Evolutionary conservation across 2,113 vertebrate genomes (phyloP), one percentile per base, ranked within the genome.

Genomic region (Nothocercus nigrocapillus): DNA sequence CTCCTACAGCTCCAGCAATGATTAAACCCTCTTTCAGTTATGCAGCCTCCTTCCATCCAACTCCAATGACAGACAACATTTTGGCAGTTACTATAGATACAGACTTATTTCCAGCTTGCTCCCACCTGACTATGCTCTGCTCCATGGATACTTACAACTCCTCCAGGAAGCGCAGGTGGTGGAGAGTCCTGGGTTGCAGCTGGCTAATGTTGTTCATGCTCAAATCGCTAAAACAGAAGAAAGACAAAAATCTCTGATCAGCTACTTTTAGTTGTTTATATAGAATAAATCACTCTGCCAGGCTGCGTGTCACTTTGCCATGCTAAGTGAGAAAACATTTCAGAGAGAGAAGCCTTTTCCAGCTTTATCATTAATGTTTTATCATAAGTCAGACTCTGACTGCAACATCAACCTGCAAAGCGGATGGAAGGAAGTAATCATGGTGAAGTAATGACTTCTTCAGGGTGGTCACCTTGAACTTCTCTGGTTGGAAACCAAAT

Each of bases 161-260:
- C 95, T 98, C 98, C 96, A 99, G 95, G 97, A 99, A 99, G 89
- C 98, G 98, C 97, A 99, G 98, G 83, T 97, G 98, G 10, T 45
- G 97, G 96, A 99, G 99, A 16, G 97, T 81, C 24, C 98, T 96
- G 16, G 99, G 98, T 94, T 98, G 98, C 84, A 99, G 98, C 92
- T 95, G 96, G 4, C 98, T 99, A 94, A 99, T 99, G 98, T 99
- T 99, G 97, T 99, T 99, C 99, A 99, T 99, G 93, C 99, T 99
- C 96, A 99, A 98, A 88, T 99, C 99, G 75, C 99, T 99, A 81
- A 7, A 9, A 45, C 69, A 87, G 72, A 94, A 95, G 34, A 82
- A 38, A 66, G 24, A 88, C 30, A 96, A 69, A 56, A 54, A 24
- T 10, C 34, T 93, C 45, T 74, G 81, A 44, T 94, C 81, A 97